Evolutionary conservation across 2,797 vertebrate genomes (phyloP).

Genomic region (Platyrinchus mystaceus): DNA sequence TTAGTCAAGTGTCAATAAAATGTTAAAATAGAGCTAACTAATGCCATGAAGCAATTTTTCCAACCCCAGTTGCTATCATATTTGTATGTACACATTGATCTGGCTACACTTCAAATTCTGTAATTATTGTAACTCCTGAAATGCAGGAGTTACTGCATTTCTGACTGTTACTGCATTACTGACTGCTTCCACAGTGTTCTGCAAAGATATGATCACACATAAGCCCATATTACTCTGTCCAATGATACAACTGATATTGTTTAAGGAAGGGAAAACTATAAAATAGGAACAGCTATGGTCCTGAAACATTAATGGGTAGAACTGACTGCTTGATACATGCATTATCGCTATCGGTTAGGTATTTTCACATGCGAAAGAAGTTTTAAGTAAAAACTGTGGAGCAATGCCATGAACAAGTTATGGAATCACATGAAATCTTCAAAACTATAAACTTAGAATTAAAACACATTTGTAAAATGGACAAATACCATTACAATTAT

Average conservation of each 20-base stretch:
- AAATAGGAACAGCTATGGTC: neutral
- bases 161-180: too few relatives aligned
- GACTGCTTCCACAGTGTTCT: neutral
- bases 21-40: neutral
- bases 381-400: neutral
- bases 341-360: neutral
- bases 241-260: neutral
- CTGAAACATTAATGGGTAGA: neutral
- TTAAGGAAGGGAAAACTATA: neutral
- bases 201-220: neutral
- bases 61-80: neutral
- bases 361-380: neutral
- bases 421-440: neutral
- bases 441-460: neutral
- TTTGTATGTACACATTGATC: accelerated
- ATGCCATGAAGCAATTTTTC: neutral
- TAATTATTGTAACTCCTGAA: neutral
- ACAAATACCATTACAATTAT: neutral
- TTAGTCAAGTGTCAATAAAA: neutral
- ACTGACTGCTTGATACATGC: neutral
- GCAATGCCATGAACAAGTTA: neutral
- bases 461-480: neutral
- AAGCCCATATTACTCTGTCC: neutral
- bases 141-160: too few relatives aligned
- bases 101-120: neutral